A percentile compares a stretch with the other conserved stretches of the same genome.
These are phyloP conservation scores for Oncorhynchus mykiss DNA, from an alignment of 2,113 vertebrate genomes.

Conservation along the genomic window DNA sequence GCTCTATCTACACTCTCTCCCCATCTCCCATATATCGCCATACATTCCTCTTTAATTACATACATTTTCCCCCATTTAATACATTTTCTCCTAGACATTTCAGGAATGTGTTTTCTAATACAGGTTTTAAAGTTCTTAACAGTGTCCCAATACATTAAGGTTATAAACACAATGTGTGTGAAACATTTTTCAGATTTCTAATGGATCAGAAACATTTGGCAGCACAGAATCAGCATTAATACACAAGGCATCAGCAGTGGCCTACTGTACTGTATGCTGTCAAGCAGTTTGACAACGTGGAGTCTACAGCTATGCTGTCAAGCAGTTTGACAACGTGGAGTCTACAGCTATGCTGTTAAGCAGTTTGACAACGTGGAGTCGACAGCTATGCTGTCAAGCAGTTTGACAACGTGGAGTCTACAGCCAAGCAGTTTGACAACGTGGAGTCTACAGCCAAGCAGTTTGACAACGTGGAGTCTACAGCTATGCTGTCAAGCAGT, in stretches of 20 bases:
- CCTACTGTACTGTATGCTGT: neutral
- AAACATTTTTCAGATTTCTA: slow-evolving; percentile 29
- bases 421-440: too few relatives aligned
- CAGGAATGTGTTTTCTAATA: neutral
- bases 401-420: too few relatives aligned
- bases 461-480: too few relatives aligned
- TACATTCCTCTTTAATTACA: neutral
- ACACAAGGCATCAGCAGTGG: slow-evolving; percentile 35
- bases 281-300: too few relatives aligned
- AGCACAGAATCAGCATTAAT: slow-evolving; percentile 26
- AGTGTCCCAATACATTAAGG: slow-evolving; percentile 19
- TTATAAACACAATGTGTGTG: slow-evolving; percentile 43
- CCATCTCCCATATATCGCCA: too few relatives aligned
- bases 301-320: too few relatives aligned
- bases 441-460: too few relatives aligned
- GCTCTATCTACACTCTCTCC: neutral
- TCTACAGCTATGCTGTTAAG: too few relatives aligned
- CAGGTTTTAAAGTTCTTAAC: neutral
- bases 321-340: too few relatives aligned
- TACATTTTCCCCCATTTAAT: neutral
- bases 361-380: too few relatives aligned
- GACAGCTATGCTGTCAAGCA: too few relatives aligned
- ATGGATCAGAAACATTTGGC: slow-evolving; percentile 43
- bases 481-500: too few relatives aligned
- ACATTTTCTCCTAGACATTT: neutral